phyloP scores from a whole-genome alignment of 2,797 vertebrate species.

The Orientallactaga sibirica region DNA sequence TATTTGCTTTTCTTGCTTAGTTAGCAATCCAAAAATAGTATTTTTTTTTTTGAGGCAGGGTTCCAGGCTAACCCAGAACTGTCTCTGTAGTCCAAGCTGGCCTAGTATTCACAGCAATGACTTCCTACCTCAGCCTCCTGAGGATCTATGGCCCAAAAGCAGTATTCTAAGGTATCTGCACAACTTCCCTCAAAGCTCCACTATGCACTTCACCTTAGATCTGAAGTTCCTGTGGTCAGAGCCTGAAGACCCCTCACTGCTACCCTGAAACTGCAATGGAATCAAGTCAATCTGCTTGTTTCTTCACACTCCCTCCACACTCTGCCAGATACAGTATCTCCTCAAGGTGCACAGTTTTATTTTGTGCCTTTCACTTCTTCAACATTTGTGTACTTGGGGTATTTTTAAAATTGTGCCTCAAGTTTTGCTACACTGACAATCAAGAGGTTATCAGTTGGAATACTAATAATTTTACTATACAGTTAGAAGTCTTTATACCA shows the following conservation, averaged over 20 bases:
- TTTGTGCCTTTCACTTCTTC: not conserved
- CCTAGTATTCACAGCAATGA: too few species aligned
- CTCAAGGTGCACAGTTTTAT: not conserved
- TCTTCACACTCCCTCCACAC: not conserved
- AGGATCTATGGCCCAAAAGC: not conserved
- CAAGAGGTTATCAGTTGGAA: not conserved
- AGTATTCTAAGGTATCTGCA: not conserved
- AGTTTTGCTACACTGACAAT: constrained; percentile 15
- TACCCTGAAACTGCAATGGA: not conserved
- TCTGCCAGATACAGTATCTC: constrained; percentile 2
- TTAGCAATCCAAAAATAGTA: not conserved
- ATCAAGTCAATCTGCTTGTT: not conserved
- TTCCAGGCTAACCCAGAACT: too few species aligned
- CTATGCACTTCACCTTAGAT: not conserved
- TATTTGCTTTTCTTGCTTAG: constrained; percentile 19
- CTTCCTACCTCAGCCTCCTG: too few species aligned
- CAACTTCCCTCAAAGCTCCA: not conserved
- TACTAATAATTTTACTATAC: constrained; percentile 55
- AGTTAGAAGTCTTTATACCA: constrained; percentile 8
- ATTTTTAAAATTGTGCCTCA: not conserved
- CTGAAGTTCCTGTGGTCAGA: not conserved
- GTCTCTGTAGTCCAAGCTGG: too few species aligned
- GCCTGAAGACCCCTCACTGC: not conserved
- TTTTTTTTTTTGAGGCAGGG: too few species aligned
- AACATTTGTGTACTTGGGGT: not conserved